phyloP scores from a whole-genome alignment of 2,888 invertebrate genomes.

The Cheilosia variabilis region DNA sequence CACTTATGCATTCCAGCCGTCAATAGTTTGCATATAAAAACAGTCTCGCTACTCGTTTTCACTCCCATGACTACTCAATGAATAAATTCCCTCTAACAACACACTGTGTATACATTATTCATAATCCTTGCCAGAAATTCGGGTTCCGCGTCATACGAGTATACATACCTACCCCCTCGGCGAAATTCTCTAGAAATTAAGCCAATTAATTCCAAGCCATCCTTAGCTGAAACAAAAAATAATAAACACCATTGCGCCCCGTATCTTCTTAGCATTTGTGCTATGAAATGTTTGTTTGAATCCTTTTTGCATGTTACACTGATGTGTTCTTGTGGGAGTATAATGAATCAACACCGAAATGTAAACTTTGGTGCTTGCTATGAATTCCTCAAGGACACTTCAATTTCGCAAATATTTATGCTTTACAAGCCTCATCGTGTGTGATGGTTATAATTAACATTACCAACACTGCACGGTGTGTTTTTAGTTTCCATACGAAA shows the following conservation, averaged over 20 bases:
- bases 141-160: background rate
- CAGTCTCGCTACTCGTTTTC: background rate
- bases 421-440: constrained; percentile 17
- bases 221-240: background rate
- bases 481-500: background rate
- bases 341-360: constrained; percentile 14
- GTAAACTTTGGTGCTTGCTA: constrained; percentile 23
- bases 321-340: background rate
- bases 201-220: constrained; percentile 61
- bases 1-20: too few species aligned
- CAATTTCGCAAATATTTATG: constrained; percentile 53
- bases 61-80: background rate
- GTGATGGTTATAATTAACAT: constrained; percentile 45
- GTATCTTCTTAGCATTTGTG: constrained; percentile 38
- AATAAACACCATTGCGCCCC: background rate
- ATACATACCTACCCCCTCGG: background rate
- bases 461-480: constrained; percentile 19
- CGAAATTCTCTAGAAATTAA: constrained; percentile 58
- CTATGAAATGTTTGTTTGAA: constrained; percentile 46
- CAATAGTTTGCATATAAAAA: background rate
- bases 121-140: constrained; percentile 14
- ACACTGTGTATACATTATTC: constrained; percentile 23
- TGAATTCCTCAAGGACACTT: constrained; percentile 50
- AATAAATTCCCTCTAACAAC: constrained; percentile 18
- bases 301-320: constrained; percentile 14